phyloP scores from a whole-genome alignment of 2,113 vertebrate species.

The Grallaria varia region DNA sequence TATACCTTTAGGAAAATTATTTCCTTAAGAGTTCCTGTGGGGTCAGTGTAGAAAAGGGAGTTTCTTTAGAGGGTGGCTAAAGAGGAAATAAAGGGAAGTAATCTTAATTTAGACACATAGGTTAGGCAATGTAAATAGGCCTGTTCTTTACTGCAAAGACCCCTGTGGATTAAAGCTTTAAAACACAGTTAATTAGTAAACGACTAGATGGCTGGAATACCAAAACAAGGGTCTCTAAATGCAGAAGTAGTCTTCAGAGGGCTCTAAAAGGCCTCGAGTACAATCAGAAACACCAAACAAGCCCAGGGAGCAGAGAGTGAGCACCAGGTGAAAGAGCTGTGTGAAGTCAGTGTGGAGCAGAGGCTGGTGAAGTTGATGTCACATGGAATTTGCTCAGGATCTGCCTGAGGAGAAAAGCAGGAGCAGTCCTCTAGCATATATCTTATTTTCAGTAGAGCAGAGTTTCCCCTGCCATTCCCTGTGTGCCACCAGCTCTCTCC shows the following conservation, averaged over 20 bases:
- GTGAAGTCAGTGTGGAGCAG: neutral
- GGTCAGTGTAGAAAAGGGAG: neutral
- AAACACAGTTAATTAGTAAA: neutral
- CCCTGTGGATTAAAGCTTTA: neutral
- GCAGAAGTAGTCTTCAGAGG: neutral
- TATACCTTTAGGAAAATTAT: neutral
- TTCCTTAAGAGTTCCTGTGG: neutral
- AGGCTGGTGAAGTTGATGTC: neutral
- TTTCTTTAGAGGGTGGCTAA: neutral
- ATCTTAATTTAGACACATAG: neutral
- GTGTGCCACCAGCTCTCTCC: neutral
- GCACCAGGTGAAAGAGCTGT: neutral
- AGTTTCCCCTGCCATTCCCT: neutral
- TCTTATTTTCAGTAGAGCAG: neutral
- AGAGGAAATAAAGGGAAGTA: neutral
- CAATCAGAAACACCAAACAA: neutral
- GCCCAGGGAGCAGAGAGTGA: neutral
- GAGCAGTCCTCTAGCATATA: rapidly evolving
- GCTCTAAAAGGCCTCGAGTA: neutral
- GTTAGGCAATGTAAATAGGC: neutral
- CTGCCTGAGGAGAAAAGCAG: neutral
- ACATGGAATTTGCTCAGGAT: neutral
- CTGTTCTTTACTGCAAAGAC: neutral
- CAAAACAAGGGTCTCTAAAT: neutral
- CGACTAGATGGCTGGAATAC: neutral